Evolutionary conservation across 2,113 vertebrate species (phyloP).

Genomic region (Verasper variegatus): DNA sequence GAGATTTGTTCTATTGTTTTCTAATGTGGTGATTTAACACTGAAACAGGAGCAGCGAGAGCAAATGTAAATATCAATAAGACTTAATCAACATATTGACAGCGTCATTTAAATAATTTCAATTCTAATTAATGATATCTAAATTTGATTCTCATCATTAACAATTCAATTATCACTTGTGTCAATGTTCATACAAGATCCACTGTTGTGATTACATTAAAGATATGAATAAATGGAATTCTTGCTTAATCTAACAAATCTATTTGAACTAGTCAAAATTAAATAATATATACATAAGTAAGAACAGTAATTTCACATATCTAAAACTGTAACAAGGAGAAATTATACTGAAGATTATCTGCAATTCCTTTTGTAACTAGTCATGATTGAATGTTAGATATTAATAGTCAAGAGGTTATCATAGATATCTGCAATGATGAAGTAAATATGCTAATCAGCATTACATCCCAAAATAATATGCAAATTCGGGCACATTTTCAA

Average conservation of each 20-base stretch:
- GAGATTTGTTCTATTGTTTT: neutral
- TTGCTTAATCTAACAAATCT: no score
- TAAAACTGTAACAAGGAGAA: no score
- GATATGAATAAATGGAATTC: no score
- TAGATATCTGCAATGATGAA: neutral
- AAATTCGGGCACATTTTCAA: neutral
- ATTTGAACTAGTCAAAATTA: no score
- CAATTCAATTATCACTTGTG: no score
- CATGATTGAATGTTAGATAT: neutral
- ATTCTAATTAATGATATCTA: no score
- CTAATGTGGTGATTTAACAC: neutral
- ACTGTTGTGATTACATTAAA: no score
- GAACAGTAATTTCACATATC: no score
- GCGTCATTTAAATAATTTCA: neutral
- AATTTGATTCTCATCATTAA: no score
- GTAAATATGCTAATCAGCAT: neutral
- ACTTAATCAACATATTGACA: neutral
- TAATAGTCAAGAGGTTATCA: neutral
- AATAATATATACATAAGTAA: no score
- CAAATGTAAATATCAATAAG: neutral
- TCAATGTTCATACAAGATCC: no score
- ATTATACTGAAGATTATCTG: no score
- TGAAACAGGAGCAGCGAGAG: neutral
- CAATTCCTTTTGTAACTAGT: neutral
- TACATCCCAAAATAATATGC: neutral